A percentile compares a stretch with the other conserved stretches of the same genome.
Evolutionary conservation across 2,797 vertebrate genomes (phyloP).

Genomic region (Acipenser ruthenus): DNA sequence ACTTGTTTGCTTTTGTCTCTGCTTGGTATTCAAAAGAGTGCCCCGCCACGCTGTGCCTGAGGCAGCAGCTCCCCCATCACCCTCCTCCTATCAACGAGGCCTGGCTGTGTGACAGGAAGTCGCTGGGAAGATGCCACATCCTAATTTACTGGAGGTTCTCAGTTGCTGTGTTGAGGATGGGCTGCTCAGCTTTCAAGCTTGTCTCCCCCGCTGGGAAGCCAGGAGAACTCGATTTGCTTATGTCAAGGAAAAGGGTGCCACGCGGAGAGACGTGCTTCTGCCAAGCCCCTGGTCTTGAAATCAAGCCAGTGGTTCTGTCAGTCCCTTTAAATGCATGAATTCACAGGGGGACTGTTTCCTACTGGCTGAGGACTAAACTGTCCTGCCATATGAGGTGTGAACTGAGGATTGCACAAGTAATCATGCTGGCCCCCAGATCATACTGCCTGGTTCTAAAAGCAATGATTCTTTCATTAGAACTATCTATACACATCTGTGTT

Average conservation of each 20-base stretch:
- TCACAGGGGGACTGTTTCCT: background rate
- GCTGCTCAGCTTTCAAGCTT: slow-evolving; percentile 18
- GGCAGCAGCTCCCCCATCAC: background rate
- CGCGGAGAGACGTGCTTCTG: slow-evolving; percentile 30
- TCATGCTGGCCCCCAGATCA: too few species aligned
- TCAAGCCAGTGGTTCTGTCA: slow-evolving; percentile 29
- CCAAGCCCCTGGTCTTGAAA: slow-evolving; percentile 38
- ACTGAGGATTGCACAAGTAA: too few species aligned
- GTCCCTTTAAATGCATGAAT: slow-evolving; percentile 36
- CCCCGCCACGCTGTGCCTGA: slow-evolving; percentile 10
- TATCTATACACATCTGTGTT: too few species aligned
- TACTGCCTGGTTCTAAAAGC: too few species aligned
- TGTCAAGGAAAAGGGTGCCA: background rate
- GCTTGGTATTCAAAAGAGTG: slow-evolving; percentile 13
- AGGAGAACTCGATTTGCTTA: slow-evolving; percentile 28
- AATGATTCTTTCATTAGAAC: too few species aligned
- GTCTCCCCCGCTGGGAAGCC: slow-evolving; percentile 19
- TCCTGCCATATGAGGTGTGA: too few species aligned
- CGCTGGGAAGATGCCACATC: slow-evolving; percentile 9
- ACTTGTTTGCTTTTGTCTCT: background rate
- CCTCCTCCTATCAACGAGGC: background rate
- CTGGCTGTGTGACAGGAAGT: slow-evolving; percentile 17
- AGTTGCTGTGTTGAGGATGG: slow-evolving; percentile 31
- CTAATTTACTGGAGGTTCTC: slow-evolving; percentile 34
- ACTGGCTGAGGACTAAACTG: too few species aligned